Evolutionary conservation across 1,140 invertebrate species (phyloP).

Genomic region (Whitmania pigra): DNA sequence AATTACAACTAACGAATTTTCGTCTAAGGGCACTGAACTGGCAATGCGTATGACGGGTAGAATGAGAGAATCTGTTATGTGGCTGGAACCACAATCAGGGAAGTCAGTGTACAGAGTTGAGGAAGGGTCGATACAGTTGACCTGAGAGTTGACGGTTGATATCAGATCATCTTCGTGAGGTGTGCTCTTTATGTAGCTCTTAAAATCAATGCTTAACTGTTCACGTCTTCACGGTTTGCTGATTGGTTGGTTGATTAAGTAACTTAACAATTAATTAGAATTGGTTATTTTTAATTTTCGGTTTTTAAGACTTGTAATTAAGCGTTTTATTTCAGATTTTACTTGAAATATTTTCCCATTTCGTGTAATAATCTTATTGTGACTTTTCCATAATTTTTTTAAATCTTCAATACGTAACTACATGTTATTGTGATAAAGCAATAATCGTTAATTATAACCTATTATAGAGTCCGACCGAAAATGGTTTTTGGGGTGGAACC

Average conservation of each 20-base stretch:
- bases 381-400: too few species aligned
- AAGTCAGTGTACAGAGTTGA: neutral
- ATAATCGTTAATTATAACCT: too few species aligned
- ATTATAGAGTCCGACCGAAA: too few species aligned
- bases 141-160: neutral
- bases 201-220: neutral
- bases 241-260: neutral
- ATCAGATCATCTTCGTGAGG: neutral
- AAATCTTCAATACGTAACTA: too few species aligned
- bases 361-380: neutral
- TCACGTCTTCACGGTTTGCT: neutral
- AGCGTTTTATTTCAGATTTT: neutral
- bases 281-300: neutral
- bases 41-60: neutral
- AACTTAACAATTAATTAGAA: neutral
- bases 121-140: neutral
- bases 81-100: neutral
- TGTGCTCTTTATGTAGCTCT: neutral
- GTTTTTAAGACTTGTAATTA: neutral
- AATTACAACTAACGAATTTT: neutral
- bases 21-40: neutral
- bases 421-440: too few species aligned
- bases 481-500: too few species aligned
- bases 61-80: conserved; percentile 1
- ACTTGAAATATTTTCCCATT: neutral